Base-by-base conservation (phyloP, 2,888 invertebrate genomes). In the Diaprepes abbreviatus region DNA sequence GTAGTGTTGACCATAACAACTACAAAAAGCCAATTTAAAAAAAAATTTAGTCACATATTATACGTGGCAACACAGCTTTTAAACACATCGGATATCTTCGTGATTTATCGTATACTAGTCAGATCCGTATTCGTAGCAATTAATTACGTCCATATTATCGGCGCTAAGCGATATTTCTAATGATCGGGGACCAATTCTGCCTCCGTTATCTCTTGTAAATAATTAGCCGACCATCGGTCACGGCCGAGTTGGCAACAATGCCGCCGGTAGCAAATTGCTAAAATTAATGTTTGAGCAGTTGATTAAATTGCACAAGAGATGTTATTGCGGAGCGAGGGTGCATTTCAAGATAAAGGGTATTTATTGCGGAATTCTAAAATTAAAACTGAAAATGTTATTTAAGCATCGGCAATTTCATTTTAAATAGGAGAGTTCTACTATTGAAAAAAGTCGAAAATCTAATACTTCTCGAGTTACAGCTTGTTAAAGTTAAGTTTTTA, bases 131-230 rank as follows among this genome's bases (percentile, higher is more conserved):
- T 24, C 43, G 54, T 19, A 43, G 62, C 65, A 60, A 71, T 71
- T 68, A 71, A 71, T 71, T 71, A 71, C 50, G 48, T 64, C 62
- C 64, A 65, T 68, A 71, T 68, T 71, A 71, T 71, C 71, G 71
- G 71, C 21, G 28, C 65, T 66, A 68, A 68, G 65, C 71, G 68
- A 68, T 71, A 68, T 71, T 71, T 71, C 71, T 71, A 71, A 71
- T 68, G 67, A 71, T 68, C 60, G 65, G 66, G 55, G 65, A 67
- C 67, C 67, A 67, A 67, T 67, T 36, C 60, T 48, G 58, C 17
- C 50, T 35, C 19, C 55, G 65, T 64, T 71, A 67, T 71, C 71
- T 67, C 67, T 67, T 50, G 71, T 71, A 71, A 71, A 71, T 71
- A 71, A 71, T 71, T 71, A 71, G 71, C 59, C 64, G 43, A 45